These are phyloP conservation scores for Acanthiza pusilla DNA, from an alignment of 2,797 vertebrate species.

Conservation along the genomic window DNA sequence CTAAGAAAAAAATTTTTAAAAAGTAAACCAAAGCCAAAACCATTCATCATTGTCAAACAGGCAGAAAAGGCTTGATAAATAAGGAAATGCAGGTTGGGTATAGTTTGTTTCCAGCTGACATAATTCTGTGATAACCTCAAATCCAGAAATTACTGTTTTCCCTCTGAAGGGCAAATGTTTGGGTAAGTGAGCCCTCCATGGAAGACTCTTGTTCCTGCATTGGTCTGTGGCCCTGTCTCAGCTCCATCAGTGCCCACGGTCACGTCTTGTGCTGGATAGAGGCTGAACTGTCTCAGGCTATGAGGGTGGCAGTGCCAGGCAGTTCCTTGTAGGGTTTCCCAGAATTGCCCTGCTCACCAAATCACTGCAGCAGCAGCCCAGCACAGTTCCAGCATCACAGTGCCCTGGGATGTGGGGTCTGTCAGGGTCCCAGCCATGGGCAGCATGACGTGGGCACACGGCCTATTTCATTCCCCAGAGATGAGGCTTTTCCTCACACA, in stretches of 20 bases:
- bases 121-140: not conserved
- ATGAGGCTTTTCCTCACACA: not conserved
- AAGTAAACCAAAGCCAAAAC: not conserved
- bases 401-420: not conserved
- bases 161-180: not conserved
- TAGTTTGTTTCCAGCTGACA: not conserved
- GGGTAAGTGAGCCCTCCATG: not conserved
- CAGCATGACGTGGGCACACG: accelerated
- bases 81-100: not conserved
- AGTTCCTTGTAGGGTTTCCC: not conserved
- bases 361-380: not conserved
- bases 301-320: not conserved
- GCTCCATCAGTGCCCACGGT: accelerated
- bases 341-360: not conserved
- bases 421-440: not conserved
- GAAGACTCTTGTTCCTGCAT: not conserved
- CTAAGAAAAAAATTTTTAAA: not conserved
- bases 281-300: not conserved
- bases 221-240: not conserved
- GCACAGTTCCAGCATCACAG: not conserved
- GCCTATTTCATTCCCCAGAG: not conserved
- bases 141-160: not conserved
- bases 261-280: not conserved
- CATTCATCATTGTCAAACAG: not conserved
- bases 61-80: not conserved